Evolutionary conservation across 2,888 invertebrate genomes (phyloP), one percentile per base, ranked within the genome.

Genomic region (Acronicta alni): DNA sequence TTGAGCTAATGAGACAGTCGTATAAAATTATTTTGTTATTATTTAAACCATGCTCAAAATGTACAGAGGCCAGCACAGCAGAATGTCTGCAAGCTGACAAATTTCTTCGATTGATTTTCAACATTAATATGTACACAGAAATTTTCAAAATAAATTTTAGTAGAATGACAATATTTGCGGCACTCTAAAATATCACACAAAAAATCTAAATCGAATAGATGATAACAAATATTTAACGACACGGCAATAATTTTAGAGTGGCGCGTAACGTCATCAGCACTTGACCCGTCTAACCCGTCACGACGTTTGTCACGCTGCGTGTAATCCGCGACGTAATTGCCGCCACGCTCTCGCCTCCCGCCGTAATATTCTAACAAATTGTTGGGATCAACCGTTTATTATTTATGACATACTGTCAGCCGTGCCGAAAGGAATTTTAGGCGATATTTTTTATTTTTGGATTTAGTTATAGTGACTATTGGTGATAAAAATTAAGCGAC

Each of bases 341-440:
- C 75, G 61, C 53, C 49, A 56, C 59, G 57, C 66, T 63, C 63
- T 53, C 53, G 47, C 39, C 47, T 59, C 57, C 41, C 58, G 45
- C 57, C 62, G 71, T 74, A 77, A 67, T 74, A 75, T 77, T 75
- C 64, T 65, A 74, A 77, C 77, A 77, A 75, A 75, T 75, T 77
- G 77, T 65, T 54, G 42, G 77, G 75, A 77, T 75, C 65, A 65
- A 67, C 61, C 77, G 64, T 65, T 73, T 75, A 75, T 73, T 77
- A 75, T 75, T 75, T 75, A 77, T 73, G 77, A 65, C 67, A 58
- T 51, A 62, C 53, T 64, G 73, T 73, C 73, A 70, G 45, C 58
- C 52, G 49, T 35, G 44, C 44, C 15, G 45, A 58, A 41, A 57
- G 52, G 61, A 59, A 57, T 46, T 51, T 41, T 17, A 2, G 48